phyloP scores from a whole-genome alignment of 2,113 vertebrate genomes.

The Mesitornis unicolor region DNA sequence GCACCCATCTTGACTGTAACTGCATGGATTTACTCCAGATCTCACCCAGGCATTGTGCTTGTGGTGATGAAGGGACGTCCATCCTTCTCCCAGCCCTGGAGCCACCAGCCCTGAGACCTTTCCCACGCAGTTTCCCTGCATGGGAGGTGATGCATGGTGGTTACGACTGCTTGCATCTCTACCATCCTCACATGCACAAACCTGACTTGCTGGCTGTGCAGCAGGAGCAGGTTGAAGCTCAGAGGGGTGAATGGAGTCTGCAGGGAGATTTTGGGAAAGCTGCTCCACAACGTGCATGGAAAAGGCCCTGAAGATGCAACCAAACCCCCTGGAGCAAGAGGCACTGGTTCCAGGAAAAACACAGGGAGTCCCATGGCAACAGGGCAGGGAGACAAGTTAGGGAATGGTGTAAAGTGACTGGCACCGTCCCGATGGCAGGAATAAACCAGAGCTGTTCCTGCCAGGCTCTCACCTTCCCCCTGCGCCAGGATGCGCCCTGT shows the following conservation, averaged over 20 bases:
- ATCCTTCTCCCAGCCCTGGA: background rate
- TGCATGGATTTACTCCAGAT: background rate
- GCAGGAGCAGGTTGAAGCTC: background rate
- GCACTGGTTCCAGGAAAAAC: background rate
- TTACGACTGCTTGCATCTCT: background rate
- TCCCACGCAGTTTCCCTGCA: background rate
- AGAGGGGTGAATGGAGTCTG: accelerated
- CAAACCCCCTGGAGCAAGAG: background rate
- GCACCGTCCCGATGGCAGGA: background rate
- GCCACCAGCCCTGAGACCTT: background rate
- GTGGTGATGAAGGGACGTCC: accelerated
- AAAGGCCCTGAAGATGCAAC: accelerated
- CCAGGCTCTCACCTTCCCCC: background rate
- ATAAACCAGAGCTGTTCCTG: background rate
- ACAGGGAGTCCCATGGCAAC: background rate
- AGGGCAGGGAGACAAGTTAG: background rate
- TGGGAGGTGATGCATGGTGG: background rate
- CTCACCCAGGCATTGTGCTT: background rate
- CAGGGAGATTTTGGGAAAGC: background rate
- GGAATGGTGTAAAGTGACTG: background rate
- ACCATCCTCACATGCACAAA: no score
- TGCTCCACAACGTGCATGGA: accelerated
- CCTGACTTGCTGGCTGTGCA: background rate
- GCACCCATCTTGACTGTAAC: background rate
- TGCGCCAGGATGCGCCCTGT: background rate